Base-by-base conservation (phyloP, 2,888 invertebrate genomes). In the Sinodicranocentrus sp. region DNA sequence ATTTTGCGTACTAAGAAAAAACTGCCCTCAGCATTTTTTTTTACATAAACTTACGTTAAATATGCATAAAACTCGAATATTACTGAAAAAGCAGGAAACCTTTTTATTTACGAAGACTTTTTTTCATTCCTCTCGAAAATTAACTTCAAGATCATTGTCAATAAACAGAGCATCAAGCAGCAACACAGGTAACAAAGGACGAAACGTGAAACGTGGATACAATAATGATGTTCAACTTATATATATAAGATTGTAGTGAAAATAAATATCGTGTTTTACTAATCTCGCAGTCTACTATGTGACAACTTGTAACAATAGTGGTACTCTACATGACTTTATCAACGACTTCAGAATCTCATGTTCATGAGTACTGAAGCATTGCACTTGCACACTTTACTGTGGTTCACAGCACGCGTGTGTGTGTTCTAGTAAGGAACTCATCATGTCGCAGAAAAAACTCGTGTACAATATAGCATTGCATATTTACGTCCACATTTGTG, bases 11-110 rank as follows among this genome's bases (percentile, higher is more conserved):
- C n/a, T n/a, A n/a, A n/a, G n/a, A n/a, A n/a, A n/a, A n/a, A n/a
- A n/a, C n/a, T n/a, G n/a, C n/a, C n/a, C n/a, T n/a, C n/a, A n/a
- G 39, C 39, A 63, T 43, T 65, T 13, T 65, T 63, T 33, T 43
- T 19, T 43, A 39, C 21, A n/a, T n/a, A n/a, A n/a, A n/a, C 63
- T 39, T n/a, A 17, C 25, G 39, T 39, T 8, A 8, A 61, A 19
- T 17, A 57, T 59, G 15, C 61, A 25, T 26, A 61, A 15, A 61
- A 61, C 2, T 39, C 13, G 39, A 39, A 39, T 13, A 39, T 5
- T 39, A 39, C 6, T n/a, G 2, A n/a, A 61, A 59, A 79, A 71
- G 78, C 71, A 70, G 78, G 78, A 79, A 79, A 71, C 71, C 61
- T 10, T n/a, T 3, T 10, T 54, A 48, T 19, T 43, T 19, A 6